Conservation (phyloP, 1,140 invertebrate genomes). For the Nylanderia fulva region DNA sequence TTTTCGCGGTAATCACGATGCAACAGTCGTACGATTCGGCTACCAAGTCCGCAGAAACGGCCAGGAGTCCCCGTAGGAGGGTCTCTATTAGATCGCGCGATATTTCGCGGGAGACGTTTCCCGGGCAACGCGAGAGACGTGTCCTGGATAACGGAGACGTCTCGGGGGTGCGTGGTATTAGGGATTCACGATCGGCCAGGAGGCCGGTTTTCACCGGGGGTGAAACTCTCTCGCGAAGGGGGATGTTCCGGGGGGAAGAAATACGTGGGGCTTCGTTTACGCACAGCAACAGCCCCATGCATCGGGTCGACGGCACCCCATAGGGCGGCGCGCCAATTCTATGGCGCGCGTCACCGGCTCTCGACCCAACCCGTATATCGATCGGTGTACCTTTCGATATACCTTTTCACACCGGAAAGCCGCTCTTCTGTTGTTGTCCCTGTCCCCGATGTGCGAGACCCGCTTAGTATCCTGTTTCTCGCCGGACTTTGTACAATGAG, state of each 20-base stretch:
- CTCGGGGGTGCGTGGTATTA: constrained; percentile 76
- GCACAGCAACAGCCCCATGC: not conserved
- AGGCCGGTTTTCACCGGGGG: constrained; percentile 69
- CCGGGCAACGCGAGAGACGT: constrained; percentile 25
- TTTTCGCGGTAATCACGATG: constrained; percentile 69
- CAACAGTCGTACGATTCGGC: constrained; percentile 79
- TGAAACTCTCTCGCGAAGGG: constrained; percentile 55
- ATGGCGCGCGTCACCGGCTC: constrained; percentile 34
- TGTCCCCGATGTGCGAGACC: not conserved
- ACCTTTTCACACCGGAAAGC: constrained; percentile 22
- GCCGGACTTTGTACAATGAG: not conserved
- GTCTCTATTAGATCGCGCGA: no score
- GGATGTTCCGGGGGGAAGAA: constrained; percentile 62
- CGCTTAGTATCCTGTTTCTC: not conserved
- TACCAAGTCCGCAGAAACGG: constrained; percentile 79
- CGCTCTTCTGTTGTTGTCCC: constrained; percentile 14
- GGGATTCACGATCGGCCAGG: constrained; percentile 67
- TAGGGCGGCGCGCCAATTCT: constrained; percentile 70
- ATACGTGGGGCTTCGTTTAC: constrained; percentile 54
- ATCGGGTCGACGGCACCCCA: constrained; percentile 59
- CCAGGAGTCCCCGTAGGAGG: constrained; percentile 75
- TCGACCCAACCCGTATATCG: constrained; percentile 57
- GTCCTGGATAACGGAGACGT: constrained; percentile 63
- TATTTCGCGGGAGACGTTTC: constrained; percentile 65
- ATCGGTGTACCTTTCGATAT: constrained; percentile 57